Evolutionary conservation across 2,797 vertebrate species (phyloP).

Genomic region (Hipposideros larvatus): DNA sequence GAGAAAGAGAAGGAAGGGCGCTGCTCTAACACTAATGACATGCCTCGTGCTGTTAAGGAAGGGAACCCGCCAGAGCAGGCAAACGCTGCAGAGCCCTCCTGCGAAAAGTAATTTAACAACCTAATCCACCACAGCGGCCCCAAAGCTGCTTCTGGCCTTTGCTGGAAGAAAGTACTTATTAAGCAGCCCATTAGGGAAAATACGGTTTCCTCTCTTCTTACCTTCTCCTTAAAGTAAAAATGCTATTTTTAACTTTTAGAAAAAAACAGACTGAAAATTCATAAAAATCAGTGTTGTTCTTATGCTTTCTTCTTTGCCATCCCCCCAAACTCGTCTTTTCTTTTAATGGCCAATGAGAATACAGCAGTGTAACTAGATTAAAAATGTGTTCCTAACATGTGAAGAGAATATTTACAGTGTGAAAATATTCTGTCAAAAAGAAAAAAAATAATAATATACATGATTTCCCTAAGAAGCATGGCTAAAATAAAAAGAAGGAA

Average conservation of each 20-base stretch:
- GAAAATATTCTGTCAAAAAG: constrained; percentile 1
- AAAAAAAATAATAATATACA: not conserved
- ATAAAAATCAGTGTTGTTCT: constrained; percentile 18
- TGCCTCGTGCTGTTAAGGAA: not conserved
- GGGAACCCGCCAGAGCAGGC: not conserved
- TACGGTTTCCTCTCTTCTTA: not conserved
- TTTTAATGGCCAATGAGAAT: constrained; percentile 21
- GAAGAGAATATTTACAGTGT: not conserved
- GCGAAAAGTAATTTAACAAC: not conserved
- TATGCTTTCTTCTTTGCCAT: not conserved
- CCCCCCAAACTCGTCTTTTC: not conserved
- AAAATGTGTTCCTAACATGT: constrained; percentile 43
- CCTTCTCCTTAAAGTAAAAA: not conserved
- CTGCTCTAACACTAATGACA: not conserved
- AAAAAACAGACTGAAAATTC: not conserved
- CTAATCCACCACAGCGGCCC: not conserved
- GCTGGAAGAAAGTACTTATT: not conserved
- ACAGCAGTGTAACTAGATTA: not conserved
- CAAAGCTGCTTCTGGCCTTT: not conserved
- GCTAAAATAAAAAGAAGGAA: constrained; percentile 39
- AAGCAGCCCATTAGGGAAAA: constrained; percentile 6
- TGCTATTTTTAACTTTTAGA: not conserved
- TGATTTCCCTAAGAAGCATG: not conserved
- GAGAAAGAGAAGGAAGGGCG: not conserved
- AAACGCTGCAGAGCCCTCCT: too few relatives aligned